Base-by-base conservation (phyloP, 1,140 invertebrate genomes). In the Oryctes rhinoceros region DNA sequence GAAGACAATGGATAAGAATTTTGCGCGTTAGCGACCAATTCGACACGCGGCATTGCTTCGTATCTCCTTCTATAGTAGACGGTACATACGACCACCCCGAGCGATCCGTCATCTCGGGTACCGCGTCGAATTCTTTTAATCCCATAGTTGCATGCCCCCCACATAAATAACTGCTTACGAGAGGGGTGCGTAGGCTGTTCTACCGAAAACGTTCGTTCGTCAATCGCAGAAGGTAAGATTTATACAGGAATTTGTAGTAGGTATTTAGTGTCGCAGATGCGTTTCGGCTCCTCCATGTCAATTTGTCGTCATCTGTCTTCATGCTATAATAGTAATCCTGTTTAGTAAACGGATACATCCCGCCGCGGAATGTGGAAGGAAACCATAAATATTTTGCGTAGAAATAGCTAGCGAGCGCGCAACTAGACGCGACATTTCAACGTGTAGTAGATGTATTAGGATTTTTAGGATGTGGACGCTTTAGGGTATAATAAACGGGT, bases 71-170 rank as follows among this genome's bases (percentile, higher is more conserved):
- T 35, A 76, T 76, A 76, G 47, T 76, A 76, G 39, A 76, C 75
- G 75, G 37, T 49, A 47, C 24, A 30, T 30, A 30, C 75, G 80
- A 37, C 76, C 83, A 81, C 83, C 81, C 82, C 78, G 79, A 78
- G 11, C 82, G 62, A 84, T 84, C 80, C 76, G 82, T 84, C 83
- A 83, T 83, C 67, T 10, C 75, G 47, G 62, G 65, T 71, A 82
- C 79, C 82, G 83, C 78, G 78, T 81, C 83, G 59, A 84, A 84
- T 84, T 81, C 59, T 53, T 80, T 71, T 71, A 81, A 81, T 81
- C 82, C 80, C 71, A 30, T 35, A 71, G 47, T 80, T 79, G 37
- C 67, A 75, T 74, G 44, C 30, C 76, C 49, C 65, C 65, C 9
- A 71, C 65, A 71, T 71, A 71, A 71, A 71, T 71, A 71, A 71